Percentiles rank a stretch among this genome's conserved stretches.
Conservation (phyloP, 1,140 invertebrate genomes). For the Archivesica marissinica region DNA sequence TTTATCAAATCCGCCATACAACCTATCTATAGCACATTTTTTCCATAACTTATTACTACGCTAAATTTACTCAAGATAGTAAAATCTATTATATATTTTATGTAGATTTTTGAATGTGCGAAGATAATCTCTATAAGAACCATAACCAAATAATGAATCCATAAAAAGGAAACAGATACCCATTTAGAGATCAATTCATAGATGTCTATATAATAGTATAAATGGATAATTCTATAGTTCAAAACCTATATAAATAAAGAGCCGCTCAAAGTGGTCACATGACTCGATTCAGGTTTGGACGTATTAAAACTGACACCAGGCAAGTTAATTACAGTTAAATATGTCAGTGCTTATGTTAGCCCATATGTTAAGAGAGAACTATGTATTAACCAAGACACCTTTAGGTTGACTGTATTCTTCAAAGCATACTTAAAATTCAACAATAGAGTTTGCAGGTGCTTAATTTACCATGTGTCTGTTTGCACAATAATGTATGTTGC, state of each 20-base stretch:
- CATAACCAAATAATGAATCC: constrained; percentile 15
- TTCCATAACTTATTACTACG: neutral
- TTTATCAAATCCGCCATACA: neutral
- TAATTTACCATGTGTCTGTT: no score
- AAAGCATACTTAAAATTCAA: no score
- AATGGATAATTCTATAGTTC: constrained; percentile 11
- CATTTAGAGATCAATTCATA: constrained; percentile 35
- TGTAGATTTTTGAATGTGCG: neutral
- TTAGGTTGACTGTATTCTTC: no score
- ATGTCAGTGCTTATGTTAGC: neutral
- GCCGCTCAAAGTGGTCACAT: constrained; percentile 25
- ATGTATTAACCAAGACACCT: no score
- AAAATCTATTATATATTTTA: constrained; percentile 18
- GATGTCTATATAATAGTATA: neutral
- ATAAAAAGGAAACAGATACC: constrained; percentile 11
- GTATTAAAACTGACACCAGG: neutral
- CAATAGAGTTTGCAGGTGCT: no score
- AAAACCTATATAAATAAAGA: constrained; percentile 3
- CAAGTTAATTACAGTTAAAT: neutral
- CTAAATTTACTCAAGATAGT: neutral
- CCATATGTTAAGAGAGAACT: constrained; percentile 10
- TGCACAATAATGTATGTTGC: no score
- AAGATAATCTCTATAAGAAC: constrained; percentile 21
- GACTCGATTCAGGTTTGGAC: constrained; percentile 10
- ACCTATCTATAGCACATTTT: neutral